Conservation (phyloP, 2,797 vertebrate genomes). For the Smutsia gigantea region DNA sequence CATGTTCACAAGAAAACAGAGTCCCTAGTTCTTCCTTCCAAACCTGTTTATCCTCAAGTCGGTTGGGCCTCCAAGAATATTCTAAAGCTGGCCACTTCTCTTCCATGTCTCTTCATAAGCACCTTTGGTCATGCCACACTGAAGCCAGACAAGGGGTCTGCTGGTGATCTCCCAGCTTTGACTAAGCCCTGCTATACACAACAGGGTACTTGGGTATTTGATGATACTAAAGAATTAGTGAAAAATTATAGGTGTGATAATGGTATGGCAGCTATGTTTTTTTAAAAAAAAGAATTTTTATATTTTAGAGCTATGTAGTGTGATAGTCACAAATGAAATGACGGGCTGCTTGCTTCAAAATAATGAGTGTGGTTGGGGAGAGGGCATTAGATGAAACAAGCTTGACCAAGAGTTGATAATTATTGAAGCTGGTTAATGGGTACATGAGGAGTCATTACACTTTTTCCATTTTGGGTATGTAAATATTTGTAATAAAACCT, state of each 20-base stretch:
- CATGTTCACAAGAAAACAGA: neutral
- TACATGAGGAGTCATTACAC: neutral
- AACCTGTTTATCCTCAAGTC: neutral
- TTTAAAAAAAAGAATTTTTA: neutral
- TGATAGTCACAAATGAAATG: slow-evolving; percentile 27
- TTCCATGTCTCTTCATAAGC: neutral
- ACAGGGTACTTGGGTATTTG: neutral
- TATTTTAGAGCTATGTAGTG: neutral
- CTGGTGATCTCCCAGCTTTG: neutral
- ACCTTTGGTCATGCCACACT: neutral
- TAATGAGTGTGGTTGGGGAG: neutral
- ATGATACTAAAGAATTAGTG: neutral
- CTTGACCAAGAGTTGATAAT: neutral
- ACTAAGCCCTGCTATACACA: neutral
- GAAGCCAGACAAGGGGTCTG: neutral
- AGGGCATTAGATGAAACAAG: neutral
- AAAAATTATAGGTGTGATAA: neutral
- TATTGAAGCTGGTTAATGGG: neutral
- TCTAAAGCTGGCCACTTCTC: neutral
- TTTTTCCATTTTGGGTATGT: neutral
- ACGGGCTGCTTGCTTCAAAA: neutral
- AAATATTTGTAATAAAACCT: slow-evolving; percentile 24
- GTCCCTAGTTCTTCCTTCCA: neutral
- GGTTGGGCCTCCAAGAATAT: neutral
- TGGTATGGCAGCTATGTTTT: neutral